Base-by-base conservation (phyloP, 1,140 invertebrate genomes). In the Phthorimaea operculella region DNA sequence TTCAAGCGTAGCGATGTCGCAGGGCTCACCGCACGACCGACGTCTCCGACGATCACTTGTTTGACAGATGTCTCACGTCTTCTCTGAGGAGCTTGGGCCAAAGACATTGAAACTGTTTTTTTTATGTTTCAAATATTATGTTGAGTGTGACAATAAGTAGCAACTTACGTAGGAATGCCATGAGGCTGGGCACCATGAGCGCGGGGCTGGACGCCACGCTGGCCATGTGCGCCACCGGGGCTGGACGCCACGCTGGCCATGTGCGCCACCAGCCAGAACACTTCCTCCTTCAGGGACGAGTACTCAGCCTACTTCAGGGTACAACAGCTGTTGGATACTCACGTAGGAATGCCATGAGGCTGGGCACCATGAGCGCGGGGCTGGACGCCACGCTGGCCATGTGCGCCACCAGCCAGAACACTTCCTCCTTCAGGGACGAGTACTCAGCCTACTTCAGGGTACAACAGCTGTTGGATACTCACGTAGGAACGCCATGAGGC, bases 241-340 rank as follows among this genome's bases (percentile, higher is more conserved):
- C 90, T 89, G 12, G 92, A 90, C 2, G 93, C 64, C 95, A 0
- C 90, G 65, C 92, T 90, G n/a, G n/a, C n/a, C n/a, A n/a, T n/a
- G n/a, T n/a, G n/a, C n/a, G 90, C 88, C 12, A 97, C 87, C 50
- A 97, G 87, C 74, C 93, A 91, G 63, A 95, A 96, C 1, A 96
- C 90, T 8, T 93, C 92, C 74, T 96, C 95, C 1, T 92, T 91
- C 44, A 96, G 90, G 0, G 92, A 93, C 15, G 90, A 78, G 1
- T 90, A 87, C 58, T 92, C 90, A 4, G 86, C 86, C 0, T n/a
- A n/a, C n/a, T n/a, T n/a, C n/a, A n/a, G n/a, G n/a, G n/a, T n/a
- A n/a, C n/a, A n/a, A n/a, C n/a, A n/a, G n/a, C n/a, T n/a, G n/a
- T n/a, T 10, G 14, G 42, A 45, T 45, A 84, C 88, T 87, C 81